Base-by-base conservation (phyloP, 2,888 invertebrate species). In the Cerceris rybyensis region DNA sequence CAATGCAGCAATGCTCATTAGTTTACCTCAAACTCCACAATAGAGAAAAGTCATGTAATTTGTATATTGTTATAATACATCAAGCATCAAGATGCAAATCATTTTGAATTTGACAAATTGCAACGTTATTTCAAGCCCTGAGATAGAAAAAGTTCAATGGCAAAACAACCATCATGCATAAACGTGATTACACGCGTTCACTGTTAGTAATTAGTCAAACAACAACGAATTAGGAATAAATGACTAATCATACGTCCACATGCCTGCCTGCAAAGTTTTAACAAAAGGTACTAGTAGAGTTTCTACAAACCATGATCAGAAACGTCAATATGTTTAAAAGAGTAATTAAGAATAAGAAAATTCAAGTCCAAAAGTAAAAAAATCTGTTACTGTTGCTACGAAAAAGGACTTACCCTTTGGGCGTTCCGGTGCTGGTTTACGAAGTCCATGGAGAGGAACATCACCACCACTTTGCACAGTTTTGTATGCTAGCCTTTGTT, bases 401-500 rank as follows among this genome's bases (percentile, higher is more conserved):
- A 55, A 50, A 59, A 49, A 58, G 13, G 1, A 72, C 86, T 86
- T 93, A 96, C 96, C 96, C 94, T 95, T 96, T 28, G 96, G 96
- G 90, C 95, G 95, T 91, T 96, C 96, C 41, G 98, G 98, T 14
- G 97, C 98, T 16, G 96, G 96, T 89, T 98, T 98, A 58, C 98
- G 95, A 90, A 99, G 95, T 55, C 99, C 99, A 90, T 97, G 95
- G 9, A 98, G 94, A 0, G 99, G 99, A 2, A 98, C 98, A 93
- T 99, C 98, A 0, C 98, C 98, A 0, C 99, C 99, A 74, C 96
- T 96, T 91, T 98, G 98, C 71, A 99, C 95, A 81, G 95, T 96
- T 90, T 96, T 96, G 93, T 99, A 99, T 11, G 96, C 96, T 78
- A 96, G 95, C 78, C 96, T 95, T 86, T 97, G 96, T 90, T 98